Percentiles rank a stretch among this genome's conserved stretches.
Conservation (phyloP, 2,113 vertebrate genomes). For the Corythoichthys haematopterus region DNA sequence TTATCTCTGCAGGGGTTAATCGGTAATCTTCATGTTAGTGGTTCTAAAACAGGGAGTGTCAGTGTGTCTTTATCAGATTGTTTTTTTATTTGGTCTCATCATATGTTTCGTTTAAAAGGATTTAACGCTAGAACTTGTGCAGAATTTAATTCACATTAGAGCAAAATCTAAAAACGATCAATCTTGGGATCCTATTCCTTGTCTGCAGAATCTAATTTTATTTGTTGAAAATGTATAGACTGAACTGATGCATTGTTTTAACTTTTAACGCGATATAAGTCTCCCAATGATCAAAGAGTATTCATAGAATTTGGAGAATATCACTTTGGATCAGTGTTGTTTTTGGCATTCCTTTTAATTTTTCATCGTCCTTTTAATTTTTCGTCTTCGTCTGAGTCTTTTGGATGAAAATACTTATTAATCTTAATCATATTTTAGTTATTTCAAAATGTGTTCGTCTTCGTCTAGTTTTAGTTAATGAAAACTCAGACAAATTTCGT, state of each 20-base stretch:
- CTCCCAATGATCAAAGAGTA: neutral
- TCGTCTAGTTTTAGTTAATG: too few relatives aligned
- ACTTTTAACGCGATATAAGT: neutral
- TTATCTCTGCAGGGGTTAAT: conserved; percentile 2
- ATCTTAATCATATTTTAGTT: too few relatives aligned
- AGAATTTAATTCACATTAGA: conserved; percentile 3
- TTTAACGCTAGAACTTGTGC: neutral
- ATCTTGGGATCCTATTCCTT: neutral
- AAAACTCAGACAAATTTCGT: too few relatives aligned
- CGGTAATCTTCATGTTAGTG: neutral
- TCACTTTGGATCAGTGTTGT: neutral
- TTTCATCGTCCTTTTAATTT: too few relatives aligned
- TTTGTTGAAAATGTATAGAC: neutral
- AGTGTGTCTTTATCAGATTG: neutral
- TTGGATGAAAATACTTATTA: too few relatives aligned
- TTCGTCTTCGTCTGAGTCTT: too few relatives aligned
- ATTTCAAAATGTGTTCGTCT: too few relatives aligned
- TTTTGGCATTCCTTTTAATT: too few relatives aligned
- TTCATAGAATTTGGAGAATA: neutral
- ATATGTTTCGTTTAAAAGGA: neutral
- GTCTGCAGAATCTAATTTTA: too few relatives aligned
- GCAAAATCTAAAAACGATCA: neutral
- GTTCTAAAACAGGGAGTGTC: neutral
- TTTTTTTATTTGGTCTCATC: neutral
- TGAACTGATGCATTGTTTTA: neutral